phyloP scores from a whole-genome alignment of 2,888 invertebrate species.

The Pimpla rufipes region DNA sequence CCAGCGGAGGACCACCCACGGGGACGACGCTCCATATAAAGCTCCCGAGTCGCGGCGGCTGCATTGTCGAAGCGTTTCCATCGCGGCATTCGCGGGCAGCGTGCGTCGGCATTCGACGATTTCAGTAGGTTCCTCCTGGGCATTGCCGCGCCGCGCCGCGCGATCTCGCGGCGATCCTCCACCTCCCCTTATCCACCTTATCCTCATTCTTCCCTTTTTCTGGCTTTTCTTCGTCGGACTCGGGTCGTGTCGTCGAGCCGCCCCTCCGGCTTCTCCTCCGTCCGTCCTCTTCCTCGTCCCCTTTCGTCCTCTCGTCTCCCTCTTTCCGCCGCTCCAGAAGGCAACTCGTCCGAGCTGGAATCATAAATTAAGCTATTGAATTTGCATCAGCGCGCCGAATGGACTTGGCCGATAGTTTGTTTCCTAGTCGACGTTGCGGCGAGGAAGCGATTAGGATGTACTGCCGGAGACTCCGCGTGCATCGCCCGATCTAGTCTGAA shows the following conservation, averaged over 20 bases:
- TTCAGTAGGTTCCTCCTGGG: slow-evolving; percentile 74
- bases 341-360: slow-evolving; percentile 75
- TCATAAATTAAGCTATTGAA: slow-evolving; percentile 85
- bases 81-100: slow-evolving; percentile 73
- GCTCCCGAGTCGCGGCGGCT: slow-evolving; percentile 76
- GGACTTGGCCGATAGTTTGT: slow-evolving; percentile 38
- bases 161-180: slow-evolving; percentile 64
- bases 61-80: slow-evolving; percentile 78
- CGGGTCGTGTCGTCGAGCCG: slow-evolving; percentile 53
- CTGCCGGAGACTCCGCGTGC: slow-evolving; percentile 11
- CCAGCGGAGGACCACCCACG: slow-evolving; percentile 83
- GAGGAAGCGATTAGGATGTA: slow-evolving; percentile 6
- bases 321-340: slow-evolving; percentile 63
- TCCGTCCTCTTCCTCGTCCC: slow-evolving; percentile 70
- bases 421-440: slow-evolving; percentile 42
- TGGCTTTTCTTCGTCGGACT: slow-evolving; percentile 72
- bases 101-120: slow-evolving; percentile 69
- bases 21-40: slow-evolving; percentile 84
- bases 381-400: slow-evolving; percentile 74
- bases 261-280: slow-evolving; percentile 48
- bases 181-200: slow-evolving; percentile 44
- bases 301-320: too few relatives aligned
- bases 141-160: slow-evolving; percentile 63
- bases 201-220: slow-evolving; percentile 64
- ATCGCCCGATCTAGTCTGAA: slow-evolving; percentile 8